Conservation (phyloP, 2,113 vertebrate species). For the Podarcis raffonei region DNA sequence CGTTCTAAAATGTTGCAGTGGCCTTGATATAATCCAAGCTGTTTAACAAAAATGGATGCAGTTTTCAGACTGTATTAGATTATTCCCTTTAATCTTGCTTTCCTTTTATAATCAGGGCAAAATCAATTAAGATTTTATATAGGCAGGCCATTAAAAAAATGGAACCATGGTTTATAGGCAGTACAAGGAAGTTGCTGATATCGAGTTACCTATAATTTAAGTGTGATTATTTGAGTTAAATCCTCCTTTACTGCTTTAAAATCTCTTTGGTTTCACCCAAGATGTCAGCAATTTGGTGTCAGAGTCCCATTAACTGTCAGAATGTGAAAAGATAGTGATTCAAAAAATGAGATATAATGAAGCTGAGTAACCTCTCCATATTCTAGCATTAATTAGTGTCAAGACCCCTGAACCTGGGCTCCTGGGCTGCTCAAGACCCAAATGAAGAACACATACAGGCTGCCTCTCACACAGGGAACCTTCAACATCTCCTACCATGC, state of each 20-base stretch:
- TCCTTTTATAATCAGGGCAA: constrained; percentile 62
- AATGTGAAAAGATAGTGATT: constrained; percentile 66
- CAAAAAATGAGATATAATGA: constrained; percentile 25
- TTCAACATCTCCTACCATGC: no score
- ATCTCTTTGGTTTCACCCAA: constrained; percentile 77
- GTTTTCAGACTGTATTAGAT: constrained; percentile 44
- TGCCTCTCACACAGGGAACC: no score
- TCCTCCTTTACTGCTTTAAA: constrained; percentile 81
- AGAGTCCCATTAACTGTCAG: constrained; percentile 74
- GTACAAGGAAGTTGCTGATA: constrained; percentile 74
- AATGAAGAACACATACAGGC: no score
- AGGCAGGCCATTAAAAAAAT: constrained; percentile 60
- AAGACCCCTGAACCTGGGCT: neutral
- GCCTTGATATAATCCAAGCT: constrained; percentile 24
- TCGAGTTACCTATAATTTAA: constrained; percentile 80
- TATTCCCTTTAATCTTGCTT: constrained; percentile 28
- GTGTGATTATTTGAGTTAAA: constrained; percentile 80
- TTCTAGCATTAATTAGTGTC: neutral
- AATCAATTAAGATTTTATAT: constrained; percentile 72
- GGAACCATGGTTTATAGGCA: constrained; percentile 36
- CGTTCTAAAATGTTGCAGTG: constrained; percentile 36
- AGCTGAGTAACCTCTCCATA: neutral
- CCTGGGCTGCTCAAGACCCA: neutral
- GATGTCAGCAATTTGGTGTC: constrained; percentile 79
- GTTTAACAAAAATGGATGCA: neutral